phyloP scores from a whole-genome alignment of 2,888 invertebrate genomes.

The Pachycephus smyrnensis region DNA sequence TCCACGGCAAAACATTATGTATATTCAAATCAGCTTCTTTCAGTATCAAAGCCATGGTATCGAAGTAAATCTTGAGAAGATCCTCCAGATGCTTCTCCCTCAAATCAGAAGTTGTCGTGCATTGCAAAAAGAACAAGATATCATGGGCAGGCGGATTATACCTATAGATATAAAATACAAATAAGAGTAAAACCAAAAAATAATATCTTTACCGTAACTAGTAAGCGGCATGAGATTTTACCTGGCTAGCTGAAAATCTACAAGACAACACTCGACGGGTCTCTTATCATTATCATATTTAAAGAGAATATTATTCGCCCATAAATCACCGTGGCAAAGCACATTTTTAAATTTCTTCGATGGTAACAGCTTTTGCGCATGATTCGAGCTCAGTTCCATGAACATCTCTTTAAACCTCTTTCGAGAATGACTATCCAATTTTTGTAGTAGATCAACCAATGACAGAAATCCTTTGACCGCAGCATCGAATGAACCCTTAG shows the following conservation, averaged over 20 bases:
- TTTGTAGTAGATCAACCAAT: constrained; percentile 44
- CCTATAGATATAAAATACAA: constrained; percentile 17
- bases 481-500: constrained; percentile 43
- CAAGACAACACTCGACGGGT: constrained; percentile 55
- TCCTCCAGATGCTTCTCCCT: constrained; percentile 45
- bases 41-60: constrained; percentile 35
- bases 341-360: constrained; percentile 54
- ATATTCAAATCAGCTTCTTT: constrained; percentile 35
- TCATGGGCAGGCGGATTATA: constrained; percentile 62
- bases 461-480: constrained; percentile 51
- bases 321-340: constrained; percentile 63
- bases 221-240: constrained; percentile 66
- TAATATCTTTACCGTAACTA: neutral
- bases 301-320: constrained; percentile 63
- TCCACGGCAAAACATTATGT: constrained; percentile 40
- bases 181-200: constrained; percentile 14
- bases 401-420: constrained; percentile 41
- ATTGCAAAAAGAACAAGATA: constrained; percentile 56
- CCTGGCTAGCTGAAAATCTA: constrained; percentile 70
- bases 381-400: constrained; percentile 26
- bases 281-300: constrained; percentile 50
- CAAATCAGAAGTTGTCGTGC: constrained; percentile 51
- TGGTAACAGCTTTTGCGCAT: constrained; percentile 43
- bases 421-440: constrained; percentile 33
- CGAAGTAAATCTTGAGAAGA: constrained; percentile 51